These are phyloP conservation scores for Altica lythri DNA, from an alignment of 2,888 invertebrate genomes.

Conservation along the genomic window DNA sequence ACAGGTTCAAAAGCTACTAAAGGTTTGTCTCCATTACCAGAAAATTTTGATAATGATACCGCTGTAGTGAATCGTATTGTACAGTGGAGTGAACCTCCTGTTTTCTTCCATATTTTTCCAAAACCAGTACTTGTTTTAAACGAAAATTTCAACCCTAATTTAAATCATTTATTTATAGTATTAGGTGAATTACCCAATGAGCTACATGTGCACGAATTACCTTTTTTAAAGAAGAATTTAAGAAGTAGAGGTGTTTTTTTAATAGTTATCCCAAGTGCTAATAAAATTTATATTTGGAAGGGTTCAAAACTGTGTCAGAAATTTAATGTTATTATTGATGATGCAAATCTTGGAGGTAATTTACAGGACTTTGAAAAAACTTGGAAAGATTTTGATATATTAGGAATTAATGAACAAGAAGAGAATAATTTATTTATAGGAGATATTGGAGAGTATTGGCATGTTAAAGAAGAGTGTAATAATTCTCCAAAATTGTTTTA, in stretches of 20 bases:
- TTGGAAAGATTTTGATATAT: conserved; percentile 33
- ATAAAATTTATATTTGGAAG: conserved; percentile 39
- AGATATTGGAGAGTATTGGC: conserved; percentile 20
- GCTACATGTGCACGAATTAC: conserved; percentile 44
- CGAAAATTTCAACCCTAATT: conserved; percentile 32
- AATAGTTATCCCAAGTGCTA: conserved; percentile 32
- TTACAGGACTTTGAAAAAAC: conserved; percentile 23
- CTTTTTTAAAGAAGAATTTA: conserved; percentile 35
- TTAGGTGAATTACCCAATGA: conserved; percentile 40
- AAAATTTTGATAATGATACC: conserved; percentile 37
- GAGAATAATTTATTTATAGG: conserved; percentile 34
- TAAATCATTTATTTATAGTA: conserved; percentile 38
- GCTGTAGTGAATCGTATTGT: conserved; percentile 41
- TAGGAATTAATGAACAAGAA: conserved; percentile 33
- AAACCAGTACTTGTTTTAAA: conserved; percentile 33
- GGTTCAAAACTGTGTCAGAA: conserved; percentile 27
- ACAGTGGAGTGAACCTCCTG: conserved; percentile 45
- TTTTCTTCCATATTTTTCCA: conserved; percentile 42
- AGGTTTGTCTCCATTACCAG: conserved; percentile 42
- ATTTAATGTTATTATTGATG: neutral
- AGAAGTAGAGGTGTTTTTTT: conserved; percentile 42
- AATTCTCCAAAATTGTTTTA: conserved; percentile 43
- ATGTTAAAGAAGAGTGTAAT: conserved; percentile 13
- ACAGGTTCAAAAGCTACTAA: conserved; percentile 41
- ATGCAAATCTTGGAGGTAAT: conserved; percentile 22